Evolutionary conservation across 2,888 invertebrate genomes (phyloP), one percentile per base, ranked within the genome.

Genomic region (Trichacis sp.): DNA sequence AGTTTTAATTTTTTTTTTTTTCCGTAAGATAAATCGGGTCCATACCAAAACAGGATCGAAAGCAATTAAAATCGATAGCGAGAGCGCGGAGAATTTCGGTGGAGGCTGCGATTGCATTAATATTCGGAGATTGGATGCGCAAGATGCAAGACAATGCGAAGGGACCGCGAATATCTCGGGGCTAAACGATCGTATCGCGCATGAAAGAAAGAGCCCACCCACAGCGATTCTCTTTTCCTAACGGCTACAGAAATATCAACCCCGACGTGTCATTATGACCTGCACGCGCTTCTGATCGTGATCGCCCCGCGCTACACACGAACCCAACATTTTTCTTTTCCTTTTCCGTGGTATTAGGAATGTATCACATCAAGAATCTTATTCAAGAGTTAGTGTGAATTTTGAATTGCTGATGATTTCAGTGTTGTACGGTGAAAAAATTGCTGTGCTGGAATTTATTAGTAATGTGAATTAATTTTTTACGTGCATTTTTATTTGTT

Each of bases 131-230:
- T 64, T 64, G 64, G 64, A 43, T 51, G 58, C 64, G 64, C 64
- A 55, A 46, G 53, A 30, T 33, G 43, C 49, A 55, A 50, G 64
- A 64, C 64, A 64, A 63, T 63, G 63, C 57, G 57, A 57, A 50
- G 58, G 58, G 64, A 58, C 33, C 46, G 53, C 48, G 30, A 9
- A 40, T 58, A 43, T 64, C 64, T 58, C 14, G 49, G 14, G 64
- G 64, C 64, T 45, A 64, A 30, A 49, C 51, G 64, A 64, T 64
- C 53, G 46, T 64, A 64, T 64, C 64, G 33, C 65, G 71, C 66
- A 70, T n/a, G n/a, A n/a, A n/a, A n/a, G n/a, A n/a, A n/a, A n/a
- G 70, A 70, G 72, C 45, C 64, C 40, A 54, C 40, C 2, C 36
- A 24, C 29, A 3, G 24, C 24, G 24, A 24, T 3, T 8, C 24